These are phyloP conservation scores for Bradypus variegatus DNA, from an alignment of 2,797 vertebrate genomes.

Conservation along the genomic window DNA sequence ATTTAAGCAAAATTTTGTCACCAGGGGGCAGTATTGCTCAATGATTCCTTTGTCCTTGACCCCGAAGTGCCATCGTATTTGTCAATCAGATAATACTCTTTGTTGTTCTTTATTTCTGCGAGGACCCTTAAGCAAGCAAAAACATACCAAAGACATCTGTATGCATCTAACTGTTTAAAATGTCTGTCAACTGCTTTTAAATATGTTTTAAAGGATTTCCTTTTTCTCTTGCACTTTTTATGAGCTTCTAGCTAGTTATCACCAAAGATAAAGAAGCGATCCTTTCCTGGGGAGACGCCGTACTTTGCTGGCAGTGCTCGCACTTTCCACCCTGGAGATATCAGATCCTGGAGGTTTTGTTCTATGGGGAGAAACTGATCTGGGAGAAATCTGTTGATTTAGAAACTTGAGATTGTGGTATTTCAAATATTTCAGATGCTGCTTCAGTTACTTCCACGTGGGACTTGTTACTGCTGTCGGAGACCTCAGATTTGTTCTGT, in stretches of 20 bases:
- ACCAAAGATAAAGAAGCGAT: not conserved
- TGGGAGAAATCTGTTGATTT: not conserved
- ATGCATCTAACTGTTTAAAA: not conserved
- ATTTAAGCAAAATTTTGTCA: not conserved
- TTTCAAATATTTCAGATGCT: not conserved
- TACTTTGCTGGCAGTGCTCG: not conserved
- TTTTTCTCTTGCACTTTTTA: not conserved
- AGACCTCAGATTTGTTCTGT: fast-evolving
- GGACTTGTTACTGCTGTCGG: not conserved
- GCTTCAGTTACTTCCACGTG: not conserved
- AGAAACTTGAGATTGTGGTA: not conserved
- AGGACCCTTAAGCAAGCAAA: not conserved
- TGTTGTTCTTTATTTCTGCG: not conserved
- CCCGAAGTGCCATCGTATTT: fast-evolving
- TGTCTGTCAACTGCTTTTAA: not conserved
- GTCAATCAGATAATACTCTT: not conserved
- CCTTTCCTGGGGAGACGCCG: not conserved
- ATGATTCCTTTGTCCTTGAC: not conserved
- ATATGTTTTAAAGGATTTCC: not conserved
- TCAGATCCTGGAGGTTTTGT: not conserved
- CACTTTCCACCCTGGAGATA: not conserved
- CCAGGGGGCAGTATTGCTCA: slow-evolving; percentile 36
- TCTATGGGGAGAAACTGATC: not conserved
- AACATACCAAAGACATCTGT: not conserved
- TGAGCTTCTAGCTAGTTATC: not conserved